Percentiles rank a stretch among this genome's conserved stretches.
These are phyloP conservation scores for Manis pentadactyla DNA, from an alignment of 2,797 vertebrate genomes.

Conservation along the genomic window DNA sequence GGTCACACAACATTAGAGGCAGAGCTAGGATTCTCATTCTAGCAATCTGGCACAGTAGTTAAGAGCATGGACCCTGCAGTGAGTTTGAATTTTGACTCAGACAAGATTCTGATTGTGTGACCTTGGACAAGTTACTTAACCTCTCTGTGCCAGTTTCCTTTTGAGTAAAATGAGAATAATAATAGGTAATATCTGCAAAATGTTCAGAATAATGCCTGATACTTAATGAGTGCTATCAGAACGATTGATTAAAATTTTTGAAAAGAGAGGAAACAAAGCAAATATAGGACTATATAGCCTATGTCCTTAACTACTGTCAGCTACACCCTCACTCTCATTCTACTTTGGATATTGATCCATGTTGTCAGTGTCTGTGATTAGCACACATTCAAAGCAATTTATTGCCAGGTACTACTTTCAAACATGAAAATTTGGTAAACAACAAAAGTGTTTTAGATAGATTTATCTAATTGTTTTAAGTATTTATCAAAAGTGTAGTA, in stretches of 20 bases:
- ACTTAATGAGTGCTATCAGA: background rate
- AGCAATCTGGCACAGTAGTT: background rate
- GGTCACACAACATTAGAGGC: background rate
- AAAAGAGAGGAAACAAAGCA: background rate
- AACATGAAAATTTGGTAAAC: background rate
- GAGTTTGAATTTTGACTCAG: background rate
- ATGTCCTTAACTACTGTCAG: background rate
- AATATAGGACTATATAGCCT: background rate
- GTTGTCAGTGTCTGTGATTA: background rate
- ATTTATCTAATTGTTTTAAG: background rate
- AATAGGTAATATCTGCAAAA: background rate
- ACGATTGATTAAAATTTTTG: background rate
- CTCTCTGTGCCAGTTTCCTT: background rate
- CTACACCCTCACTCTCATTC: background rate
- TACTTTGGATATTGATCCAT: background rate
- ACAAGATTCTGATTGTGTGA: background rate
- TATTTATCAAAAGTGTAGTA: background rate
- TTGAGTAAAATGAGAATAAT: background rate
- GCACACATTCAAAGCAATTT: background rate
- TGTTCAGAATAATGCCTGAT: background rate
- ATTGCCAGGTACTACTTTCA: background rate
- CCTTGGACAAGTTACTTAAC: background rate
- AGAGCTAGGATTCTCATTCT: background rate
- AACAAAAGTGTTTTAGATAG: background rate
- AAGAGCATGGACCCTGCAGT: background rate